Conservation (phyloP, 2,888 invertebrate genomes). For the Leptopilina drosophilae region DNA sequence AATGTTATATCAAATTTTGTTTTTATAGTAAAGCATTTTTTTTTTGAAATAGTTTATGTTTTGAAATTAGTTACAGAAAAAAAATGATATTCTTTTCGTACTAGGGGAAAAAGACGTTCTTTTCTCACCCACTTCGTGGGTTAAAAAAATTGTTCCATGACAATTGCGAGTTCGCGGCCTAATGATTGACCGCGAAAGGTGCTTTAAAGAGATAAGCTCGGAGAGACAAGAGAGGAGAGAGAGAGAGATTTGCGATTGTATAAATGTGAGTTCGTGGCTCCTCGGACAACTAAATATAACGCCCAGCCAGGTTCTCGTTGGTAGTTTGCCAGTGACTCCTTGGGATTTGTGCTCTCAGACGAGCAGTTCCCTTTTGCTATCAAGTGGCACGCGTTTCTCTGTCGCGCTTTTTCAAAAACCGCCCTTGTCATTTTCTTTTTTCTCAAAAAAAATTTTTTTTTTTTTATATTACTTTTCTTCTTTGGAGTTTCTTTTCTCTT, state of each 20-base stretch:
- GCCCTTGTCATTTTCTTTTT: constrained; percentile 43
- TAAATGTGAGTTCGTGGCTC: constrained; percentile 58
- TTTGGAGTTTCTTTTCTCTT: neutral
- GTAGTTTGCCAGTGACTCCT: constrained; percentile 77
- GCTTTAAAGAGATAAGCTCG: neutral
- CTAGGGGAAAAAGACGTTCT: neutral
- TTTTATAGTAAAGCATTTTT: too few species aligned
- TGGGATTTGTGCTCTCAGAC: constrained; percentile 77
- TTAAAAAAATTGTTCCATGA: too few species aligned
- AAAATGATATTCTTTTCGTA: too few species aligned
- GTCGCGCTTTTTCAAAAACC: constrained; percentile 35
- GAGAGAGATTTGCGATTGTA: constrained; percentile 23
- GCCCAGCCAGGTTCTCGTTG: constrained; percentile 71
- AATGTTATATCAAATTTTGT: too few species aligned
- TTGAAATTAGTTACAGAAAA: too few species aligned
- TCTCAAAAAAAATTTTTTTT: neutral
- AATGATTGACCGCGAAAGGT: constrained; percentile 31
- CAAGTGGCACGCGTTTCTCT: constrained; percentile 42
- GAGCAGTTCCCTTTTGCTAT: constrained; percentile 64
- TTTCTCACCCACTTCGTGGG: neutral
- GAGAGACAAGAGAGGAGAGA: constrained; percentile 48
- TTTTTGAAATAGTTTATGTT: too few species aligned
- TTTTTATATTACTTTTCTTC: neutral
- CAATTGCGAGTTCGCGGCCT: neutral
- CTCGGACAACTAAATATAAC: constrained; percentile 72